These are phyloP conservation scores for Monodelphis domestica DNA, from an alignment of 2,797 vertebrate species.

Conservation along the genomic window DNA sequence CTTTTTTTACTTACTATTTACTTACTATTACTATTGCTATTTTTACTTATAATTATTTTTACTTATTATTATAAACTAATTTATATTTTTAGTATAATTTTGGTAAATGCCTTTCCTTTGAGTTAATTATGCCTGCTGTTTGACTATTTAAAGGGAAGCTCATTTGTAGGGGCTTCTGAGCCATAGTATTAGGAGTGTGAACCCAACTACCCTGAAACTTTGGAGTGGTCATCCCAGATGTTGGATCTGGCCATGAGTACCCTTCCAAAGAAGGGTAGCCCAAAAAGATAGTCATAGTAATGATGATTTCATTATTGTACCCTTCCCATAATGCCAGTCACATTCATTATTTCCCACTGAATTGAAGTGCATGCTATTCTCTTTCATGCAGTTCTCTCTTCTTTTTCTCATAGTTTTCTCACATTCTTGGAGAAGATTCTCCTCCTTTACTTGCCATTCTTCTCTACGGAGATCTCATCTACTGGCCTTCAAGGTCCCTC, in stretches of 20 bases:
- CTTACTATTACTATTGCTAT: too few relatives aligned
- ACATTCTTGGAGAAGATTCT: neutral
- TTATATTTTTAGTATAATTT: too few relatives aligned
- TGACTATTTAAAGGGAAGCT: neutral
- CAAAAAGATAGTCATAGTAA: neutral
- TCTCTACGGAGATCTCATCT: neutral
- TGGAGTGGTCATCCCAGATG: neutral
- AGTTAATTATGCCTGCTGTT: neutral
- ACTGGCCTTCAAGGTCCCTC: neutral
- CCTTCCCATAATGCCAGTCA: too few relatives aligned
- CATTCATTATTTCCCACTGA: neutral
- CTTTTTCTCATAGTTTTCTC: neutral
- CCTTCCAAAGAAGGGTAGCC: neutral
- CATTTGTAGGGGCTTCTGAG: neutral
- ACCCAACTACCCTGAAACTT: neutral
- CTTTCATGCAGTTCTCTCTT: neutral
- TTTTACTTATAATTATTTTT: too few relatives aligned
- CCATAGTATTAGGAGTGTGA: neutral
- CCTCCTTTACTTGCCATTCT: neutral
- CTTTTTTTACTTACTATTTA: too few relatives aligned
- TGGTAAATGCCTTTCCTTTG: neutral
- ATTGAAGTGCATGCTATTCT: neutral
- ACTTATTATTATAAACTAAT: too few relatives aligned
- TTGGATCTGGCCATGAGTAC: neutral
- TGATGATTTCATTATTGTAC: neutral